phyloP scores from a whole-genome alignment of 37 sponge, comb jelly and placozoan genomes.

The Spongilla lacustris region DNA sequence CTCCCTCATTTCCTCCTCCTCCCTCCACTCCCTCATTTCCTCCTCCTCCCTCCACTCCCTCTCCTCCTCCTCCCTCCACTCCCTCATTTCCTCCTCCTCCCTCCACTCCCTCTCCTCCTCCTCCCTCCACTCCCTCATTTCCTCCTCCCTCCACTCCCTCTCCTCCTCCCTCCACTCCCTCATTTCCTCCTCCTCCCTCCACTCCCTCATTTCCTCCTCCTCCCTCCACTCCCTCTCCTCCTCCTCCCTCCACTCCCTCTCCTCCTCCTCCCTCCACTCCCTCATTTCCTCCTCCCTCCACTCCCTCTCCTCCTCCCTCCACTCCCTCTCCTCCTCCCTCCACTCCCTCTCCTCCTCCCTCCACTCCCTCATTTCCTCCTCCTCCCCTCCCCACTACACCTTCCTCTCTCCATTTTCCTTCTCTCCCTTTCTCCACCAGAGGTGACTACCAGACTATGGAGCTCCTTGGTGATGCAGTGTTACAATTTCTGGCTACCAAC shows the following conservation, averaged over 20 bases:
- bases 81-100: background rate
- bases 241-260: too few species aligned
- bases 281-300: background rate
- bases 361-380: background rate
- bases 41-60: background rate
- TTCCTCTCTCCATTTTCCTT: background rate
- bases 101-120: too few species aligned
- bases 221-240: background rate
- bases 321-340: background rate
- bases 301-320: background rate
- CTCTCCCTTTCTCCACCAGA: conserved; percentile 16
- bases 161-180: too few species aligned
- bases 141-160: too few species aligned
- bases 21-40: background rate
- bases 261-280: background rate
- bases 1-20: too few species aligned
- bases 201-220: background rate
- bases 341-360: background rate
- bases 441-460: conserved; percentile 85
- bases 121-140: too few species aligned
- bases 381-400: background rate
- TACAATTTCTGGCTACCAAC: conserved; percentile 59
- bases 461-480: conserved; percentile 81
- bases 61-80: background rate
- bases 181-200: background rate